phyloP scores from a whole-genome alignment of 1,140 invertebrate species.

The Drosophila aff. region DNA sequence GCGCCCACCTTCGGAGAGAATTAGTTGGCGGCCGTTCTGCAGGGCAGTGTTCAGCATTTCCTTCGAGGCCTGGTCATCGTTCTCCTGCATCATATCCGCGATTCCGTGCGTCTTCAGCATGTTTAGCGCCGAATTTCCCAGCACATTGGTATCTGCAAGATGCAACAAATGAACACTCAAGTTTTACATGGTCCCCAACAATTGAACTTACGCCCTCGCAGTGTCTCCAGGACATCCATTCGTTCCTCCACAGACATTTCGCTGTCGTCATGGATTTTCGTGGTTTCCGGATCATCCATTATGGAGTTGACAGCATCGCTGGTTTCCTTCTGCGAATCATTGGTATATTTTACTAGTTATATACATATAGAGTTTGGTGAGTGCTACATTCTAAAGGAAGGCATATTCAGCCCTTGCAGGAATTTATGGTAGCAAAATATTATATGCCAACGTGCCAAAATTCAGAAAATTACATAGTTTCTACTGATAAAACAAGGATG shows the following conservation, averaged over 20 bases:
- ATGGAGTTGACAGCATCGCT: slow-evolving; percentile 83
- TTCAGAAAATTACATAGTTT: not conserved
- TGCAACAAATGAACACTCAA: not conserved
- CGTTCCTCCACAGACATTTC: slow-evolving; percentile 74
- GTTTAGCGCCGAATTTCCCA: slow-evolving; percentile 85
- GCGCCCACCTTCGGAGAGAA: slow-evolving; percentile 92
- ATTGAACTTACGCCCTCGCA: slow-evolving; percentile 59
- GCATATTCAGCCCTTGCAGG: not conserved
- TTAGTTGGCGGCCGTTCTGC: slow-evolving; percentile 92
- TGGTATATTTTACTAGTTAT: not conserved
- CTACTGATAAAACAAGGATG: not conserved
- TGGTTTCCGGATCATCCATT: slow-evolving; percentile 57
- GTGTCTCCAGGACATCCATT: slow-evolving; percentile 65
- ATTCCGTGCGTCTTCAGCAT: slow-evolving; percentile 93
- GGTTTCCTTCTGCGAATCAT: slow-evolving; percentile 73
- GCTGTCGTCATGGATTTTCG: slow-evolving; percentile 31
- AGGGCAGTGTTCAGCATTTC: slow-evolving; percentile 89
- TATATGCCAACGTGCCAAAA: not conserved
- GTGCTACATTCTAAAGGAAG: not conserved
- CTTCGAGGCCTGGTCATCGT: slow-evolving; percentile 88
- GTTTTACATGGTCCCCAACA: not conserved
- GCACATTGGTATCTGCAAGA: slow-evolving; percentile 55
- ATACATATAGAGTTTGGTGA: not conserved
- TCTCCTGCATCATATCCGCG: slow-evolving; percentile 88
- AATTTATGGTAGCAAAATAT: slow-evolving; percentile 18